Percentiles rank a stretch among this genome's conserved stretches.
These are phyloP conservation scores for Oscheius sp. DNA, from an alignment of 1,140 invertebrate species.

Conservation along the genomic window DNA sequence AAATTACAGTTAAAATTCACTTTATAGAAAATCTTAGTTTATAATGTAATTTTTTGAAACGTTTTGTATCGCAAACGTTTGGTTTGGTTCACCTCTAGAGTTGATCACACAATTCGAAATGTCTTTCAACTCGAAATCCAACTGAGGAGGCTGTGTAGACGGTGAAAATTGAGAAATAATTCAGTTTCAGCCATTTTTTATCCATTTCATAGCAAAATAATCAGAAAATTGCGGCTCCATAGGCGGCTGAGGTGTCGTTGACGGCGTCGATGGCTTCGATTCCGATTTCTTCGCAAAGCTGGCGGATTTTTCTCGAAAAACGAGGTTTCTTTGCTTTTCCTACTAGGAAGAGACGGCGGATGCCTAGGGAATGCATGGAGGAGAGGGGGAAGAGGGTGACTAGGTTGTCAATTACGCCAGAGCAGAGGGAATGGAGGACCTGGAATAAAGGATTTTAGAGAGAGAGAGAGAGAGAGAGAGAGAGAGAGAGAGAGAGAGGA, in stretches of 20 bases:
- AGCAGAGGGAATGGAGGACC: background rate
- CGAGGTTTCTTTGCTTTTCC: background rate
- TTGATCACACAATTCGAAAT: too few relatives aligned
- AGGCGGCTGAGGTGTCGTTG: background rate
- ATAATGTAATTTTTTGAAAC: too few relatives aligned
- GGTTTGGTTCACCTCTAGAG: too few relatives aligned
- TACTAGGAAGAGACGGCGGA: background rate
- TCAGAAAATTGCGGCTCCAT: conserved; percentile 3
- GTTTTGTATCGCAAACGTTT: too few relatives aligned
- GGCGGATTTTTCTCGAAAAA: background rate
- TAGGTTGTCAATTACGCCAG: background rate
- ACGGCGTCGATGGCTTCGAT: background rate
- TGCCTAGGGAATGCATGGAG: background rate
- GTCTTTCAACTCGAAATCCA: too few relatives aligned
- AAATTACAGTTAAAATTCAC: too few relatives aligned
- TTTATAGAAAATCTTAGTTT: too few relatives aligned
- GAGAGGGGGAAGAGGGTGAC: background rate
- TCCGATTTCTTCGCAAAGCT: background rate
- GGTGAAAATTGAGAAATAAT: too few relatives aligned
- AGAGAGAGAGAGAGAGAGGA: background rate
- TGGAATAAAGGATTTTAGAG: background rate
- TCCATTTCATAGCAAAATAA: too few relatives aligned
- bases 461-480: background rate
- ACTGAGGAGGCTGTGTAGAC: too few relatives aligned
- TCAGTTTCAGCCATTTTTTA: too few relatives aligned